Evolutionary conservation across 2,113 vertebrate genomes (phyloP).

Genomic region (Lampris megalopsis): DNA sequence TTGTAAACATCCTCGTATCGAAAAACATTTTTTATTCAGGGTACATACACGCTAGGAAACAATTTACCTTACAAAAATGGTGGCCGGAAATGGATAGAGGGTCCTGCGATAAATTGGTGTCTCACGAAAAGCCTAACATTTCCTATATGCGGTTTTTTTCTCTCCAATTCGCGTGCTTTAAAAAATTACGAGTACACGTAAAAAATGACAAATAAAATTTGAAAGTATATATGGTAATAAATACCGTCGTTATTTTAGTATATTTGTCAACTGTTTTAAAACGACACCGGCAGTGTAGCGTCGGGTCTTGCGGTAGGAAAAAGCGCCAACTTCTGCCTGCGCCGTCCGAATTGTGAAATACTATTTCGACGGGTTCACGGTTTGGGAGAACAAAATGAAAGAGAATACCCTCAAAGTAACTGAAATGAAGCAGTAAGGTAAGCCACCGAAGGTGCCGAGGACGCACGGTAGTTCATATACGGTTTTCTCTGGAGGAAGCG

Average conservation of each 20-base stretch:
- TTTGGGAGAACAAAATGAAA: not conserved
- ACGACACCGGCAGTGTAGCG: slow-evolving; percentile 24
- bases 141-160: rapidly evolving
- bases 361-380: slow-evolving; percentile 3
- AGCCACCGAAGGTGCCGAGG: not conserved
- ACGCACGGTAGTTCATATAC: not conserved
- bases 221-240: not conserved
- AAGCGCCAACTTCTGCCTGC: slow-evolving; percentile 82
- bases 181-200: rapidly evolving
- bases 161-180: not conserved
- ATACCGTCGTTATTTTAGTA: rapidly evolving
- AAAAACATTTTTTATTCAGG: too few relatives aligned
- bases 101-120: slow-evolving; percentile 36
- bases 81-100: not conserved
- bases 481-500: not conserved
- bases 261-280: not conserved
- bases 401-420: not conserved
- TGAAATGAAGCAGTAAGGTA: slow-evolving; percentile 53
- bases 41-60: too few relatives aligned
- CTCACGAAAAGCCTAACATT: slow-evolving; percentile 28
- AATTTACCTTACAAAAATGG: slow-evolving; percentile 59
- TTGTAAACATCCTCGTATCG: too few relatives aligned
- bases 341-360: slow-evolving; percentile 24
- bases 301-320: slow-evolving; percentile 72
- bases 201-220: rapidly evolving